Conservation (phyloP, 2,888 invertebrate genomes). For the Candidula unifasciata region DNA sequence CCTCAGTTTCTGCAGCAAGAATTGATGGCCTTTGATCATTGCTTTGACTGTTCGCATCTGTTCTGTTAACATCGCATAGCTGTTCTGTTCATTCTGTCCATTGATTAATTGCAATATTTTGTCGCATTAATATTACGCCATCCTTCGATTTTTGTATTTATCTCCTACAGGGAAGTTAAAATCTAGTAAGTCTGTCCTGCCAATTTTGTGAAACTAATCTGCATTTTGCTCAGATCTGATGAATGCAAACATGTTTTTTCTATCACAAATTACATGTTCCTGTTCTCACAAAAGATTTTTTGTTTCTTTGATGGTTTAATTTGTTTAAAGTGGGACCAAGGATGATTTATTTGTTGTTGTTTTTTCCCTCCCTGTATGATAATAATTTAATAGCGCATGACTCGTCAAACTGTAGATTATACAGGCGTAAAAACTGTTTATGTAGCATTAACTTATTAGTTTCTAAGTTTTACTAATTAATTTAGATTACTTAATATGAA, state of each 20-base stretch:
- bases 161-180: conserved; percentile 46
- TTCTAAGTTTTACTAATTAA: neutral
- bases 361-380: neutral
- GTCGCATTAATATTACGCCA: too few relatives aligned
- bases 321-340: neutral
- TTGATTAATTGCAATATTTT: too few relatives aligned
- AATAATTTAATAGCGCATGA: conserved; percentile 21
- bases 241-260: conserved; percentile 10
- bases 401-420: neutral
- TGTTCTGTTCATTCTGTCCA: too few relatives aligned
- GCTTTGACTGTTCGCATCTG: too few relatives aligned
- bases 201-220: neutral
- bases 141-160: neutral
- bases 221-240: conserved; percentile 42
- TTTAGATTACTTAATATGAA: neutral
- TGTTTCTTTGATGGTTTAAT: neutral
- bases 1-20: too few relatives aligned
- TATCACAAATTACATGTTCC: neutral
- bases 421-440: neutral
- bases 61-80: too few relatives aligned
- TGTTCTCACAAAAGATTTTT: conserved; percentile 7
- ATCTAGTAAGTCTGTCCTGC: conserved; percentile 39
- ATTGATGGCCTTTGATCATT: too few relatives aligned
- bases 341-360: neutral
- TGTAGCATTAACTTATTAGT: neutral